phyloP scores from a whole-genome alignment of 1,140 invertebrate species.

The Neodiprion fabricii region DNA sequence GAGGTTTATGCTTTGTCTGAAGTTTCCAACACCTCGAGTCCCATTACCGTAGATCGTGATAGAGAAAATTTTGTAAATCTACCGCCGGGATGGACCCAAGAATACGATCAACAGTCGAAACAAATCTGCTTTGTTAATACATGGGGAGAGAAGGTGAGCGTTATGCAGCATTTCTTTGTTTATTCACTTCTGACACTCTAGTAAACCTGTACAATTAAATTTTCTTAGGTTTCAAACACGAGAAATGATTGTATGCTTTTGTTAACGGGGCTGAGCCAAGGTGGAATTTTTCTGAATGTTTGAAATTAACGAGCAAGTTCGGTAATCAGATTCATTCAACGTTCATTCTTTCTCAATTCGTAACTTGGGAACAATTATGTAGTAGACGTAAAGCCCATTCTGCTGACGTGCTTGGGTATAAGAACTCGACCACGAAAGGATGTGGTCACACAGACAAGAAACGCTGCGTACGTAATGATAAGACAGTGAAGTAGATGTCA shows the following conservation, averaged over 20 bases:
- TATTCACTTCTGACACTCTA: no score
- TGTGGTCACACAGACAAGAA: neutral
- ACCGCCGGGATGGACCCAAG: conserved; percentile 47
- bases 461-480: neutral
- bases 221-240: no score
- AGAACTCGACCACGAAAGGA: neutral
- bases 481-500: neutral
- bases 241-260: no score
- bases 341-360: no score
- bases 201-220: no score
- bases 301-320: no score
- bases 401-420: neutral
- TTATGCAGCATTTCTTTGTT: no score
- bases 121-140: conserved; percentile 47
- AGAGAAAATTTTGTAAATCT: conserved; percentile 43
- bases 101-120: conserved; percentile 42
- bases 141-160: conserved; percentile 42
- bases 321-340: no score
- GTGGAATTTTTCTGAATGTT: no score
- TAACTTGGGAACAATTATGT: no score
- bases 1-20: conserved; percentile 34
- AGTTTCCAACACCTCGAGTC: conserved; percentile 32
- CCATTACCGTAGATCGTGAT: conserved; percentile 25
- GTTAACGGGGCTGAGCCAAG: no score
- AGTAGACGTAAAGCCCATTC: no score